Evolutionary conservation across 2,113 vertebrate genomes (phyloP).

Genomic region (Anseranas semipalmata): DNA sequence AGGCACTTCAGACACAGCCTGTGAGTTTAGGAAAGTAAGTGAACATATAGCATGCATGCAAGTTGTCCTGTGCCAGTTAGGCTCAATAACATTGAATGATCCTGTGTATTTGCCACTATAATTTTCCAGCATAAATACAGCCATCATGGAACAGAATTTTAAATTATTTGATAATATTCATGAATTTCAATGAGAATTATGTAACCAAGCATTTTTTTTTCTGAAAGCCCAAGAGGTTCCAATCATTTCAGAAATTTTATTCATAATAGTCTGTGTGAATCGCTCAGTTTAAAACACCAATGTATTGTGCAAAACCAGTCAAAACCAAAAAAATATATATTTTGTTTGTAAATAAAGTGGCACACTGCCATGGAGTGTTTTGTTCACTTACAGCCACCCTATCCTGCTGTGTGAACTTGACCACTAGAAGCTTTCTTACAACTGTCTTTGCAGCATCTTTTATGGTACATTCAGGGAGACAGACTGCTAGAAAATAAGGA

Average conservation of each 20-base stretch:
- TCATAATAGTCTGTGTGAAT: neutral
- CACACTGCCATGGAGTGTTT: neutral
- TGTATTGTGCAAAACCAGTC: neutral
- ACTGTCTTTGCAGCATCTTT: neutral
- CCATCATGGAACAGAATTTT: neutral
- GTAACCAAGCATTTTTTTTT: neutral
- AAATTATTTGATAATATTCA: neutral
- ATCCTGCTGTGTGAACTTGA: neutral
- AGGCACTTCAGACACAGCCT: neutral
- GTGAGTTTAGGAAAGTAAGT: neutral
- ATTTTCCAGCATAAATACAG: neutral
- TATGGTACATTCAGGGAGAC: neutral
- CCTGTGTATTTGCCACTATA: neutral
- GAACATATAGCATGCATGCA: neutral
- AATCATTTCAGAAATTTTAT: neutral
- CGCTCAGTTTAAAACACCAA: neutral
- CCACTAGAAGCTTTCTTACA: neutral
- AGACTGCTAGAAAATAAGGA: neutral
- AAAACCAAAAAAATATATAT: neutral
- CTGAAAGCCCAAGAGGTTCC: neutral
- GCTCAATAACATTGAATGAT: neutral
- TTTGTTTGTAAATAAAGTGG: neutral
- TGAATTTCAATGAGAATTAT: neutral
- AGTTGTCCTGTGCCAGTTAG: neutral
- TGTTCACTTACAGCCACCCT: neutral